Evolutionary conservation across 2,113 vertebrate species (phyloP).

Genomic region (Otolemur garnettii): DNA sequence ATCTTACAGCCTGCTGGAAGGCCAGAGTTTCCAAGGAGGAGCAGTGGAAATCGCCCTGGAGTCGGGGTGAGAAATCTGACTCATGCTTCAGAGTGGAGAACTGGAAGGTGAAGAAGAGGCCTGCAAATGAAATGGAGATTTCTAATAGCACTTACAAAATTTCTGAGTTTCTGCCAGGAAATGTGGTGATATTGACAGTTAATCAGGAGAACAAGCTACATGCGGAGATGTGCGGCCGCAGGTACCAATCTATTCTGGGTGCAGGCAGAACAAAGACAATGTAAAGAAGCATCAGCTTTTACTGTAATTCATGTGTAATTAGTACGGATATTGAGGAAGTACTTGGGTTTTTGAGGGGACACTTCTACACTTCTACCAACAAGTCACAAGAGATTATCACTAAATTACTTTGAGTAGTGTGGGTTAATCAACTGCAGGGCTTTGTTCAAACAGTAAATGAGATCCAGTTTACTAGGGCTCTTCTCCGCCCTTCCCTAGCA

Average conservation of each 20-base stretch:
- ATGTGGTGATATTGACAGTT: background rate
- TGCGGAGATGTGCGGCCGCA: background rate
- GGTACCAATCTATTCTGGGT: background rate
- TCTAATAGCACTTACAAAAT: background rate
- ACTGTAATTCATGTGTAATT: background rate
- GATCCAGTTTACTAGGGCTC: background rate
- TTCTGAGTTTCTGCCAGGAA: background rate
- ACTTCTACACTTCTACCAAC: background rate
- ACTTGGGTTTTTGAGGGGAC: background rate
- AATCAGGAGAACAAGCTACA: background rate
- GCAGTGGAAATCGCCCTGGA: background rate
- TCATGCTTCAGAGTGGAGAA: background rate
- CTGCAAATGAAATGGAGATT: background rate
- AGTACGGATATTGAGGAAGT: constrained; percentile 1
- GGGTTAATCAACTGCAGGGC: background rate
- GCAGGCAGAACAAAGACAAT: background rate
- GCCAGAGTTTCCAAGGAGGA: background rate
- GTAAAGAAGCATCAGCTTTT: background rate
- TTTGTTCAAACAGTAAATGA: background rate
- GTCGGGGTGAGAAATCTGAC: background rate
- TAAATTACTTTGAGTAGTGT: background rate
- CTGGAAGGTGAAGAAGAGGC: background rate
- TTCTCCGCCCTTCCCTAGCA: background rate
- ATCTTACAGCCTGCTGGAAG: background rate
- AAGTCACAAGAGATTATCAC: background rate